These are phyloP conservation scores for Hydrophis major DNA, from an alignment of 2,797 vertebrate genomes.

Conservation along the genomic window DNA sequence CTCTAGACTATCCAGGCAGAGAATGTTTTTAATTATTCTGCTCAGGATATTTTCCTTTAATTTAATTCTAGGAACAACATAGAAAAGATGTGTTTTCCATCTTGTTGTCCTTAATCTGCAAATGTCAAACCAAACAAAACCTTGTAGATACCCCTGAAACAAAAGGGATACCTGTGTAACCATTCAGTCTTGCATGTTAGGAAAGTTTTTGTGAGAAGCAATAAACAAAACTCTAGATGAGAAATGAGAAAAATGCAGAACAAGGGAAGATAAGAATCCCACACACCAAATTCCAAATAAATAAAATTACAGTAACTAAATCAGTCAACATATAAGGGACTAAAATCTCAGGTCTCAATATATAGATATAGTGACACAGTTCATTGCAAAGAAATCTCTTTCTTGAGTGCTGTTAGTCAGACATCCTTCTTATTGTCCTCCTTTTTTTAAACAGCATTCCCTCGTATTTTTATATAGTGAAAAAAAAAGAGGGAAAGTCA, in stretches of 20 bases:
- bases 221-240: background rate
- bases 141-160: background rate
- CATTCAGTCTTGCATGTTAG: background rate
- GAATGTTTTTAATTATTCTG: background rate
- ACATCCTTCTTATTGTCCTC: background rate
- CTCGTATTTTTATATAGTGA: background rate
- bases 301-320: background rate
- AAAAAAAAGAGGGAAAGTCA: background rate
- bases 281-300: background rate
- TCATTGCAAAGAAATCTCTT: background rate
- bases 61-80: background rate
- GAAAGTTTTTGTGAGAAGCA: background rate
- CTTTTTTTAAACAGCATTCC: background rate
- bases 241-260: background rate
- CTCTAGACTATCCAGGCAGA: background rate
- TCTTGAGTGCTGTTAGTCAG: background rate
- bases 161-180: background rate
- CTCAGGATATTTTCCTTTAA: background rate
- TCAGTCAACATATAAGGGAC: background rate
- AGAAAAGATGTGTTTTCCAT: background rate
- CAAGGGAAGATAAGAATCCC: background rate
- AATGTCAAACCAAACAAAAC: background rate
- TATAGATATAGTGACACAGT: background rate
- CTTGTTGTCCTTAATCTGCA: background rate
- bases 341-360: background rate